Evolutionary conservation across 2,113 vertebrate species (phyloP), one percentile per base, ranked within the genome.

Genomic region (Columba livia): DNA sequence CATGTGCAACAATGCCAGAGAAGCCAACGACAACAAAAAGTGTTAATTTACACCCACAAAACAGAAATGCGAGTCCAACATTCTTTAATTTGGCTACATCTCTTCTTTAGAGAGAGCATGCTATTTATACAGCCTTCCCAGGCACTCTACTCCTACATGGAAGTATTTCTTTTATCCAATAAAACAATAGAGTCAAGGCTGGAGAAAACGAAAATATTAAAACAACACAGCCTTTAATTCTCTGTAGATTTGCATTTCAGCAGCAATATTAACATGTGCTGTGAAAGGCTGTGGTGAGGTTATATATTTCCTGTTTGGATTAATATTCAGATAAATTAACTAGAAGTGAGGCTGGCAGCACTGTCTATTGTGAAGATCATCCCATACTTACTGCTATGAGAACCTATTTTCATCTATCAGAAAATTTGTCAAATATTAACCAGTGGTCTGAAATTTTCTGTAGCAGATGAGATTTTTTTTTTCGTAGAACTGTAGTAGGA

Each of bases 31-130:
- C 94, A 96, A 97, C 96, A 97, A 96, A 94, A 96, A 97, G 93
- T 96, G 94, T 94, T 98, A 97, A 97, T 98, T 97, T 98, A 97
- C 96, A 97, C 96, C 92, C 93, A 97, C 97, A 97, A 97, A 95
- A 96, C 91, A 97, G 60, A 97, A 97, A 93, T 47, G 75, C 15
- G 5, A 97, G 80, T 96, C 94, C 51, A 95, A 84, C 81, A 79
- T 93, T 91, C 95, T 97, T 97, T 95, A 96, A 96, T 95, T 97
- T 96, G 94, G 89, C 89, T 92, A 74, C 40, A 94, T 93, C 51
- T 92, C 88, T 88, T 53, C 82, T 94, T 94, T 73, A 93, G 58
- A 78, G 78, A 96, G 94, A 86, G 70, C 73, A 69, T 42, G 71
- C 79, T 91, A 94, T 96, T 96, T 94, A 95, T 75, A 79, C 69